A percentile compares a stretch with the other conserved stretches of the same genome.
phyloP scores from a whole-genome alignment of 2,113 vertebrate genomes.

The Pongo abelii region DNA sequence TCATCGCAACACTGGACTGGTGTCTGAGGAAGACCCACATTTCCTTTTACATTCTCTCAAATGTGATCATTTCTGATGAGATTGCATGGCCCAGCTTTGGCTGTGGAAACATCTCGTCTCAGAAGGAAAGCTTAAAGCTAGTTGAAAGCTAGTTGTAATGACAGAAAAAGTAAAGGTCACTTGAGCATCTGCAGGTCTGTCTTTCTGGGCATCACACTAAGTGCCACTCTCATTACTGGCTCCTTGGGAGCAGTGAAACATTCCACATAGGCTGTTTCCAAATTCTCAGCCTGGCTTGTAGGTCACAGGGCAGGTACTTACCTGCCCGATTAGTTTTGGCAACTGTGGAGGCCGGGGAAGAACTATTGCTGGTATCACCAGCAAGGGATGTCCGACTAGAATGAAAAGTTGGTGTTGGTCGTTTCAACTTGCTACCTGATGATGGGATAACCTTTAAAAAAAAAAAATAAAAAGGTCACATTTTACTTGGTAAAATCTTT shows the following conservation, averaged over 20 bases:
- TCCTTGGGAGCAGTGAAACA: neutral
- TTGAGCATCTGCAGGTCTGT: neutral
- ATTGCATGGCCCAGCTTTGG: neutral
- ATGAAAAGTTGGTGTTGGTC: conserved; percentile 91
- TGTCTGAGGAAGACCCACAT: neutral
- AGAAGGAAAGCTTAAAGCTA: neutral
- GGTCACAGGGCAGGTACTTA: conserved; percentile 69
- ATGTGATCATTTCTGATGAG: neutral
- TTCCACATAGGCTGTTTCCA: neutral
- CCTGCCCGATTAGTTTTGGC: conserved; percentile 91
- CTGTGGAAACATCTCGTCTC: neutral
- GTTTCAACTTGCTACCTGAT: conserved; percentile 92
- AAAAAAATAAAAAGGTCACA: conserved; percentile 54
- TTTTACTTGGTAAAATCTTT: conserved; percentile 36
- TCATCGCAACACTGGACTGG: neutral
- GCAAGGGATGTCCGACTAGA: conserved; percentile 95
- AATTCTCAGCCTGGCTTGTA: neutral
- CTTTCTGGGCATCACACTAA: neutral
- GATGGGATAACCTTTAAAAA: conserved; percentile 88
- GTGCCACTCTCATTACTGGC: neutral
- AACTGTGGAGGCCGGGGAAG: conserved; percentile 84
- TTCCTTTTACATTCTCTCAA: neutral
- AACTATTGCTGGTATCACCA: conserved; percentile 93
- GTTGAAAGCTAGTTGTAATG: neutral
- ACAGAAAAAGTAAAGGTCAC: neutral